Conservation (phyloP, 1,140 invertebrate genomes). For the Pseudomyrmex cubaensis region DNA sequence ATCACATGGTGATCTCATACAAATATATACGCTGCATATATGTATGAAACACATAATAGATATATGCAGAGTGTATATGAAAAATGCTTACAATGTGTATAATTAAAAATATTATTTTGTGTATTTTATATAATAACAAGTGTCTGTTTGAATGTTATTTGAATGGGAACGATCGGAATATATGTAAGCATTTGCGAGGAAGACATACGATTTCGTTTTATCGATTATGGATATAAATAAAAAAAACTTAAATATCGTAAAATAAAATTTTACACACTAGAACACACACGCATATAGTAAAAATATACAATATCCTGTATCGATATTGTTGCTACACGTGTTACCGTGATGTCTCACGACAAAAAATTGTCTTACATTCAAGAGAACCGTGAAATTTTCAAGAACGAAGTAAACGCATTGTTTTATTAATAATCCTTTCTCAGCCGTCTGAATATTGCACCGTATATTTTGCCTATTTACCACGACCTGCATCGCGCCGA, state of each 20-base stretch:
- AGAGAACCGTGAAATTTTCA: constrained; percentile 8
- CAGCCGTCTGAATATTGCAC: constrained; percentile 42
- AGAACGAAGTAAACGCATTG: background rate
- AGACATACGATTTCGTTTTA: background rate
- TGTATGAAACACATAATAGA: background rate
- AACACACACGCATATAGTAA: constrained; percentile 3
- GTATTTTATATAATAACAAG: background rate
- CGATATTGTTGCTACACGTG: background rate
- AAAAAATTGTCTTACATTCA: constrained; percentile 27
- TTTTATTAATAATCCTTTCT: constrained; percentile 34
- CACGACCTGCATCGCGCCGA: constrained; percentile 7
- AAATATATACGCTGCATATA: background rate
- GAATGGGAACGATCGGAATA: background rate
- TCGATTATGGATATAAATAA: too few species aligned
- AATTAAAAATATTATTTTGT: background rate
- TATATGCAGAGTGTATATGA: background rate
- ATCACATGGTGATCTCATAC: background rate
- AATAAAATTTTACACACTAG: background rate
- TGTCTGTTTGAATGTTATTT: background rate
- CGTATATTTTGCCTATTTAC: constrained; percentile 19
- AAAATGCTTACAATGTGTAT: background rate
- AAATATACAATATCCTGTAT: background rate
- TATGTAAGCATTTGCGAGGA: background rate
- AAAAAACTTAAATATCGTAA: background rate
- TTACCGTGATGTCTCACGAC: background rate